Conservation (phyloP, 2,888 invertebrate species). For the Tubulanus polymorphus region DNA sequence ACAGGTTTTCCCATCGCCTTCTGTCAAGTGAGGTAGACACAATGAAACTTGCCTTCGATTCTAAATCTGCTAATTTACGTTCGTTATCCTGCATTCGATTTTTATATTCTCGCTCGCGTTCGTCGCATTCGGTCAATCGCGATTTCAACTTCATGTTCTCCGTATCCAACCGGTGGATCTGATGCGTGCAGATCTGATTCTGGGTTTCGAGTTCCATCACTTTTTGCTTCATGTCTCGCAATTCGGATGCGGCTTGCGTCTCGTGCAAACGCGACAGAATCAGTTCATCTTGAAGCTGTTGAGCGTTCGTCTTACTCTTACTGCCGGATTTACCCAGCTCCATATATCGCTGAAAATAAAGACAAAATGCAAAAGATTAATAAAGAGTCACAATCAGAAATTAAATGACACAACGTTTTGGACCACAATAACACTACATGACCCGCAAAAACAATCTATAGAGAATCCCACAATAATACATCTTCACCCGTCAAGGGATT, state of each 20-base stretch:
- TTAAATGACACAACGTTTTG: too few relatives aligned
- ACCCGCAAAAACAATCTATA: too few relatives aligned
- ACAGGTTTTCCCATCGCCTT: too few relatives aligned
- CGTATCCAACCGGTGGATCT: slow-evolving; percentile 78
- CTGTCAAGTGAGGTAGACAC: too few relatives aligned
- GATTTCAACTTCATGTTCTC: slow-evolving; percentile 81
- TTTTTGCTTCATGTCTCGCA: slow-evolving; percentile 90
- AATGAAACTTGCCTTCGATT: slow-evolving; percentile 57
- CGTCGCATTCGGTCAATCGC: slow-evolving; percentile 69
- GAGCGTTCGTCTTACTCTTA: slow-evolving; percentile 60
- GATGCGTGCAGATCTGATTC: slow-evolving; percentile 59
- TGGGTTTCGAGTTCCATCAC: slow-evolving; percentile 91
- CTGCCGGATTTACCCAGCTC: slow-evolving; percentile 59
- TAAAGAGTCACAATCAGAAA: too few relatives aligned
- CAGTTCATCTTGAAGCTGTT: slow-evolving; percentile 83
- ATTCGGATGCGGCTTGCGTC: slow-evolving; percentile 88
- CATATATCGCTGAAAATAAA: slow-evolving; percentile 21
- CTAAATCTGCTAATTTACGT: slow-evolving; percentile 68
- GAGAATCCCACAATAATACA: too few relatives aligned
- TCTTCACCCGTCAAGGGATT: too few relatives aligned
- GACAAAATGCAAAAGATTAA: too few relatives aligned
- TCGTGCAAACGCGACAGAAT: slow-evolving; percentile 91
- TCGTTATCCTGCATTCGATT: slow-evolving; percentile 78
- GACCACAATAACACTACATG: too few relatives aligned
- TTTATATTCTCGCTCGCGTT: slow-evolving; percentile 71